Conservation (phyloP, 1,140 invertebrate species). For the Dendrolimus kikuchii region DNA sequence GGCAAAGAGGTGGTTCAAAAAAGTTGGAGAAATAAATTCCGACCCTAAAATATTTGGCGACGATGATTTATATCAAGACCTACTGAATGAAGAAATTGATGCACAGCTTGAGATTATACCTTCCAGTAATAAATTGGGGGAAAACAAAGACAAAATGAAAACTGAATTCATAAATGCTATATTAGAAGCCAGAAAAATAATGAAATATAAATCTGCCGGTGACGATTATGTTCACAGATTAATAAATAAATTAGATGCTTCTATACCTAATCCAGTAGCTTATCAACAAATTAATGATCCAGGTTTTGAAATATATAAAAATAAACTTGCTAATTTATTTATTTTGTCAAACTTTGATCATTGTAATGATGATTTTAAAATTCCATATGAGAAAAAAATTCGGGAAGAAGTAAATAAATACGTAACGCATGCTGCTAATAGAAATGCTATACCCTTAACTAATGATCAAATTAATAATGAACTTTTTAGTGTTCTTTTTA, state of each 20-base stretch:
- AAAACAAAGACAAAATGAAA: slow-evolving; percentile 5
- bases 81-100: slow-evolving; percentile 28
- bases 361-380: slow-evolving; percentile 23
- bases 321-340: slow-evolving; percentile 28
- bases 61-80: slow-evolving; percentile 22
- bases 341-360: slow-evolving; percentile 43
- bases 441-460: slow-evolving; percentile 20
- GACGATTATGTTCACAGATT: slow-evolving; percentile 28
- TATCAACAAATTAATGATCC: slow-evolving; percentile 19
- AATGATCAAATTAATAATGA: slow-evolving; percentile 34
- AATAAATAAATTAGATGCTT: slow-evolving; percentile 29
- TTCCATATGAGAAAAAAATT: slow-evolving; percentile 28
- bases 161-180: slow-evolving; percentile 11
- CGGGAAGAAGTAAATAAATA: slow-evolving; percentile 26
- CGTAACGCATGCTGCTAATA: slow-evolving; percentile 20
- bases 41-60: slow-evolving; percentile 26
- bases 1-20: slow-evolving; percentile 29
- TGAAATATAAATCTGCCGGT: slow-evolving; percentile 20
- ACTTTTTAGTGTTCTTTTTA: slow-evolving; percentile 28
- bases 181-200: slow-evolving; percentile 20
- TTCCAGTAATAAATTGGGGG: slow-evolving; percentile 8
- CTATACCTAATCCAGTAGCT: slow-evolving; percentile 24
- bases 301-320: slow-evolving; percentile 40
- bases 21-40: slow-evolving; percentile 29
- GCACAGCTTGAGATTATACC: slow-evolving; percentile 19